These are phyloP conservation scores for Metopia argyrocephala DNA, from an alignment of 2,888 invertebrate genomes.

Conservation along the genomic window DNA sequence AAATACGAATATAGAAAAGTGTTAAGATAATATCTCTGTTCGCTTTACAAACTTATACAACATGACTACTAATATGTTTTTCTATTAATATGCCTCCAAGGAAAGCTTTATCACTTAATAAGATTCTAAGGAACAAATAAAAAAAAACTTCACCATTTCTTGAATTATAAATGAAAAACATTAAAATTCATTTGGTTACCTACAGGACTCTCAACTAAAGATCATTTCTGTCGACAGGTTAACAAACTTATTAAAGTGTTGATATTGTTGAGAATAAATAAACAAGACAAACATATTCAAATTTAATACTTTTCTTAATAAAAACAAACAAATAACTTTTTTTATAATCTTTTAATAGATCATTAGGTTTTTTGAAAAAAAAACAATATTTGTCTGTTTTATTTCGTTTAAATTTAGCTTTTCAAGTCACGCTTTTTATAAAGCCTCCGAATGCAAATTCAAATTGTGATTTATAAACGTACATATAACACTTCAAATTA, in stretches of 20 bases:
- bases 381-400: not conserved
- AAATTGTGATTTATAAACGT: slow-evolving; percentile 14
- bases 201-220: not conserved
- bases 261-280: not conserved
- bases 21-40: no score
- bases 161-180: not conserved
- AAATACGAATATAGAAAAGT: no score
- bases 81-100: no score
- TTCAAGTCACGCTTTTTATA: slow-evolving; percentile 43
- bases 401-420: not conserved
- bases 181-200: not conserved
- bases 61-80: no score
- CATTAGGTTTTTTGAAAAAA: not conserved
- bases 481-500: not conserved
- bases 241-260: not conserved
- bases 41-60: no score
- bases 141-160: no score
- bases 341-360: not conserved
- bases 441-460: slow-evolving; percentile 25
- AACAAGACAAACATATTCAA: not conserved
- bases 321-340: not conserved
- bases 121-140: no score
- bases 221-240: not conserved
- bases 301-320: not conserved
- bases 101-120: no score